Evolutionary conservation across 1,140 invertebrate genomes (phyloP).

Genomic region (Trinorchestia longiramus): DNA sequence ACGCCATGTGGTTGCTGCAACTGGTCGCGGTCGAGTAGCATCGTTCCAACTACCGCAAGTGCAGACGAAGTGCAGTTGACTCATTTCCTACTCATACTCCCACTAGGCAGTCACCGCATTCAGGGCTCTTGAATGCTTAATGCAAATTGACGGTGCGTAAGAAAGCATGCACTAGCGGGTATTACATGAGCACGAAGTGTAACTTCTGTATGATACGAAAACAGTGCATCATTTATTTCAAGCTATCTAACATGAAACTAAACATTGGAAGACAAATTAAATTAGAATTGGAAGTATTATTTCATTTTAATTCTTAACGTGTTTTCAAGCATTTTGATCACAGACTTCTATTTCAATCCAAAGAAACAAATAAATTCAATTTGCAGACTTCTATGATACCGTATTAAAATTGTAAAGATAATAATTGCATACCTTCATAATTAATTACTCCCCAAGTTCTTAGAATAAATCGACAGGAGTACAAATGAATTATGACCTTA

Average conservation of each 20-base stretch:
- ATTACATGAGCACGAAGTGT: neutral
- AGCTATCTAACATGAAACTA: neutral
- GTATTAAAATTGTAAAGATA: neutral
- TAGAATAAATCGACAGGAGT: neutral
- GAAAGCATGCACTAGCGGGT: neutral
- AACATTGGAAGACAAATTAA: neutral
- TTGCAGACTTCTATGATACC: neutral
- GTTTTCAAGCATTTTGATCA: neutral
- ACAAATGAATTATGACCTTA: neutral
- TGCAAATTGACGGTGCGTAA: neutral
- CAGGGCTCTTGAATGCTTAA: neutral
- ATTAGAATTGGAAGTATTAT: neutral
- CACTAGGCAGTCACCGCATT: neutral
- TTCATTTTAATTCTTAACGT: neutral
- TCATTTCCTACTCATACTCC: slow-evolving; percentile 14
- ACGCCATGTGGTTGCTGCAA: neutral
- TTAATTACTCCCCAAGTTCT: neutral
- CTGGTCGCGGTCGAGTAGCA: neutral
- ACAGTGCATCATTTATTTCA: neutral
- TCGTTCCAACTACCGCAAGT: neutral
- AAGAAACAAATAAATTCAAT: neutral
- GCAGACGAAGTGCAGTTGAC: neutral
- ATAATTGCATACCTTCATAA: neutral
- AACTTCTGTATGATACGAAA: neutral
- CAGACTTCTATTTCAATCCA: neutral